Percentiles rank a stretch among this genome's conserved stretches.
Evolutionary conservation across 2,888 invertebrate species (phyloP).

Genomic region (Nomada hirtipes): DNA sequence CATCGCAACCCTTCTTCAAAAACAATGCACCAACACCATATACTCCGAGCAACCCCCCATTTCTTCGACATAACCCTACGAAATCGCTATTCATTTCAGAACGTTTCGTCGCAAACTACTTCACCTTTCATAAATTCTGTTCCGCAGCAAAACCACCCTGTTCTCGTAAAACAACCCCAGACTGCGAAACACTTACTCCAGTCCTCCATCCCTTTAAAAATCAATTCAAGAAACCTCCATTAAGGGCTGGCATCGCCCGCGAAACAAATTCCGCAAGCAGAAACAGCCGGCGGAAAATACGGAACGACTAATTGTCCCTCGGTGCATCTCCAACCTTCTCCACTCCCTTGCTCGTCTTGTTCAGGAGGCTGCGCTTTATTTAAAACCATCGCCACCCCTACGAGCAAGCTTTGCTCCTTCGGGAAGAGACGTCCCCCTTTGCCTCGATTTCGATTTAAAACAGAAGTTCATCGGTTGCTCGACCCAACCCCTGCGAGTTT

Average conservation of each 20-base stretch:
- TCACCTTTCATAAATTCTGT: not conserved
- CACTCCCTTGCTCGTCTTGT: slow-evolving; percentile 2
- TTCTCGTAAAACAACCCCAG: not conserved
- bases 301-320: slow-evolving; percentile 30
- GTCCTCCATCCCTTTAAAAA: not conserved
- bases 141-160: not conserved
- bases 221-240: slow-evolving; percentile 7
- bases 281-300: slow-evolving; percentile 10
- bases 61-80: too few relatives aligned
- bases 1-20: too few relatives aligned
- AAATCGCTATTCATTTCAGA: too few relatives aligned
- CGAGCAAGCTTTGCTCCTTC: slow-evolving; percentile 13
- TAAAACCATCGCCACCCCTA: slow-evolving; percentile 32
- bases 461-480: slow-evolving; percentile 43
- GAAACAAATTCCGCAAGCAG: slow-evolving; percentile 20
- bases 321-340: not conserved
- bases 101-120: too few relatives aligned
- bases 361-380: slow-evolving; percentile 33
- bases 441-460: slow-evolving; percentile 67
- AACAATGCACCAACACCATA: too few relatives aligned
- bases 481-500: slow-evolving; percentile 8
- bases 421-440: slow-evolving; percentile 14
- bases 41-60: too few relatives aligned
- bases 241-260: not conserved
- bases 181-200: not conserved